phyloP scores from a whole-genome alignment of 2,888 invertebrate genomes.

The Lepidochitona cinerea region DNA sequence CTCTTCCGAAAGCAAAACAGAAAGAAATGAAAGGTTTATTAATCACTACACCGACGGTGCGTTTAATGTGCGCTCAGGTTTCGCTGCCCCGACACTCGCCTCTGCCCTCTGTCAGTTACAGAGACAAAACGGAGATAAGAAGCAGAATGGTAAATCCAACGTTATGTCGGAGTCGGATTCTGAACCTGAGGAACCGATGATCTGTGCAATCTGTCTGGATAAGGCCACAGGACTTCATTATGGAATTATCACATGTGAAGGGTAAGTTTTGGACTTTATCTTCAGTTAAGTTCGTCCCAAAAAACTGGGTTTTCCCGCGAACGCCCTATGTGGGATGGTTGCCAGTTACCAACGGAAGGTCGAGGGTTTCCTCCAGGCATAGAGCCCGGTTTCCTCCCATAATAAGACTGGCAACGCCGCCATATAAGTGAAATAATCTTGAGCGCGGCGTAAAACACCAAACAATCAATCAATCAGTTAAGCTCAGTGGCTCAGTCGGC shows the following conservation, averaged over 20 bases:
- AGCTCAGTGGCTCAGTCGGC: too few relatives aligned
- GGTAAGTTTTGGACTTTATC: too few relatives aligned
- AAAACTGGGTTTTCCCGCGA: too few relatives aligned
- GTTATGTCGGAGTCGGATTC: constrained; percentile 74
- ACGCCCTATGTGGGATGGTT: too few relatives aligned
- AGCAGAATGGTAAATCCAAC: constrained; percentile 7
- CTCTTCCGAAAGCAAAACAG: constrained; percentile 22
- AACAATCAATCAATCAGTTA: too few relatives aligned
- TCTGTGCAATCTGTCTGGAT: constrained; percentile 88
- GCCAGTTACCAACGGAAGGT: too few relatives aligned
- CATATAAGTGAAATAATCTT: too few relatives aligned
- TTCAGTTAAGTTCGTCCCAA: too few relatives aligned
- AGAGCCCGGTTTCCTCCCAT: too few relatives aligned
- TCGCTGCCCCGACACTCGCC: constrained; percentile 1
- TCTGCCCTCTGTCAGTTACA: background rate
- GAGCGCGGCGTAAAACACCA: too few relatives aligned
- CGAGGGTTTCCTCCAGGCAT: too few relatives aligned
- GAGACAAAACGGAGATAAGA: constrained; percentile 11
- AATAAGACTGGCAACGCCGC: too few relatives aligned
- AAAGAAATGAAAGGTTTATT: constrained; percentile 47
- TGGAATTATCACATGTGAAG: constrained; percentile 99
- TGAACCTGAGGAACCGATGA: constrained; percentile 80
- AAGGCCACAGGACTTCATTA: constrained; percentile 98
- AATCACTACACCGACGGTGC: constrained; percentile 55
- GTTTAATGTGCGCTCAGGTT: constrained; percentile 23